Percentiles rank a stretch among this genome's conserved stretches.
Evolutionary conservation across 53 echinoderm and acorn worm genomes (phyloP).

Genomic region (Mesocentrotus franciscanus): DNA sequence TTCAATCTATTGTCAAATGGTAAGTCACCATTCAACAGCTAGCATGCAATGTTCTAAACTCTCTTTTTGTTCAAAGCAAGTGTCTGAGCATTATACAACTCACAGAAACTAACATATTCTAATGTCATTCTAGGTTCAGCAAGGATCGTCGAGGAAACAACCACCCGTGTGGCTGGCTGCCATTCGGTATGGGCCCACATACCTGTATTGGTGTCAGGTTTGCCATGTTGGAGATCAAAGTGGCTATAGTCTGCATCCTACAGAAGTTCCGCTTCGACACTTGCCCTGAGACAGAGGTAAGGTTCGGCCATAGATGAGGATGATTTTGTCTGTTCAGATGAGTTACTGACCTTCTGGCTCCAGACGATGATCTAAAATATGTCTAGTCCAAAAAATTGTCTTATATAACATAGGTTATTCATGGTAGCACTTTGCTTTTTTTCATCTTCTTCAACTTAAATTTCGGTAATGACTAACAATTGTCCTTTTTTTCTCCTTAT

Average conservation of each 20-base stretch:
- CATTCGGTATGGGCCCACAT: conserved; percentile 85
- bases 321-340: not conserved
- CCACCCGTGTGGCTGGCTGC: conserved; percentile 76
- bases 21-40: no score
- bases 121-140: conserved; percentile 62
- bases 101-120: no score
- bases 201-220: conserved; percentile 83
- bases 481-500: not conserved
- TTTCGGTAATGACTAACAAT: not conserved
- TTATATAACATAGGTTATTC: not conserved
- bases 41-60: no score
- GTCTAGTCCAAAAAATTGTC: not conserved
- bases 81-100: no score
- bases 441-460: not conserved
- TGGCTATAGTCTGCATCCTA: conserved; percentile 77
- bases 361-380: not conserved
- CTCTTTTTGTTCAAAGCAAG: no score
- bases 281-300: conserved; percentile 81
- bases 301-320: not conserved
- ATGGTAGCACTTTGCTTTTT: not conserved
- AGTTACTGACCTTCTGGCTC: no score
- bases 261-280: conserved; percentile 78
- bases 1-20: no score
- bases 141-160: conserved; percentile 74
- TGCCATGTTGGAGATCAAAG: conserved; percentile 77